phyloP scores from a whole-genome alignment of 1,140 invertebrate species.

The Nomia melanderi region DNA sequence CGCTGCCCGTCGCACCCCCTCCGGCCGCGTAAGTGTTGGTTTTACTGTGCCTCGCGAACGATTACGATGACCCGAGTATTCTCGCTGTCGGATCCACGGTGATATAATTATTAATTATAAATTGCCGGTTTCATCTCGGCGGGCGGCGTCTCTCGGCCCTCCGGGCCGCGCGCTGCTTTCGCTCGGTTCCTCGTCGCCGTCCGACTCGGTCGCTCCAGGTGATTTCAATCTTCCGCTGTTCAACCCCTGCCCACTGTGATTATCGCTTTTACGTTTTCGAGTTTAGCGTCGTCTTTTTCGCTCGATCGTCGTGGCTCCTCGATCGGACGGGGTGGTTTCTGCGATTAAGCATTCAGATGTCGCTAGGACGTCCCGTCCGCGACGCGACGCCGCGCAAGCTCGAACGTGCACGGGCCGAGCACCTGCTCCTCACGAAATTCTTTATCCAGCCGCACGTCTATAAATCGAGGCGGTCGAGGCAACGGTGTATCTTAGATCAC shows the following conservation, averaged over 20 bases:
- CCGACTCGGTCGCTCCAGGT: too few species aligned
- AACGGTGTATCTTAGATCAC: slow-evolving; percentile 49
- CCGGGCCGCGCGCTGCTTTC: background rate
- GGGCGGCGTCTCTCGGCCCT: slow-evolving; percentile 2
- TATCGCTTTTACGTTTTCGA: too few species aligned
- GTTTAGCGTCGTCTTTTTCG: too few species aligned
- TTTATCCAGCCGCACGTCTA: slow-evolving; percentile 63
- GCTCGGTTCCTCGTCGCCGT: background rate
- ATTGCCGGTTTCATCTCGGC: background rate
- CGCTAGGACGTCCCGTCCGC: background rate
- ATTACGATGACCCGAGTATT: background rate
- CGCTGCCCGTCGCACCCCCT: background rate
- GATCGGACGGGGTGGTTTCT: background rate
- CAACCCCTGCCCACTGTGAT: too few species aligned
- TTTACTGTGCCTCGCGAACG: background rate
- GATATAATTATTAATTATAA: slow-evolving; percentile 32
- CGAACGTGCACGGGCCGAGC: slow-evolving; percentile 44
- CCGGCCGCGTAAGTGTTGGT: background rate
- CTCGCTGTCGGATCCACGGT: background rate
- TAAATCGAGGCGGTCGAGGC: slow-evolving; percentile 55
- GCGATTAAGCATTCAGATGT: background rate
- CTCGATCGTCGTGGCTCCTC: too few species aligned
- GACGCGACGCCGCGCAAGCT: background rate
- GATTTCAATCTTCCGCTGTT: too few species aligned
- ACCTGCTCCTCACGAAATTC: slow-evolving; percentile 60